A percentile compares a stretch with the other conserved stretches of the same genome.
Evolutionary conservation across 2,113 vertebrate species (phyloP).

Genomic region (Suncus etruscus): DNA sequence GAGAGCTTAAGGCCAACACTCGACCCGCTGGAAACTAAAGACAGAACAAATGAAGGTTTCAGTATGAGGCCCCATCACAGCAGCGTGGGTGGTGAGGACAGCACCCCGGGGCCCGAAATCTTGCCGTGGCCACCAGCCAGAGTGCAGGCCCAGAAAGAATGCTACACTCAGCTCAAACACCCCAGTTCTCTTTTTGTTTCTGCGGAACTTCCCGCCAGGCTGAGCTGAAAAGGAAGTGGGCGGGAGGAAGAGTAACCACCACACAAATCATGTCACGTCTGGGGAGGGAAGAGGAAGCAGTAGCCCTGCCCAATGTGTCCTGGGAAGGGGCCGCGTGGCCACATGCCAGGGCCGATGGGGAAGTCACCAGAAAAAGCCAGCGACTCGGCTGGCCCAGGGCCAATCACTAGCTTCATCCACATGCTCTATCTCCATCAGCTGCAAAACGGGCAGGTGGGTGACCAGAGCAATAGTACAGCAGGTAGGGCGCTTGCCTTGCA

Average conservation of each 20-base stretch:
- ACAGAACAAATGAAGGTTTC: background rate
- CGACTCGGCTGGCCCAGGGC: background rate
- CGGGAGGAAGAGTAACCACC: background rate
- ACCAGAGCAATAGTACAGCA: no score
- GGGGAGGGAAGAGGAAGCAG: slow-evolving; percentile 63
- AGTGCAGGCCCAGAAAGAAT: background rate
- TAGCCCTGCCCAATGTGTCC: background rate
- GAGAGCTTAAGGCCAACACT: background rate
- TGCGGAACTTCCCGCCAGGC: slow-evolving; percentile 37
- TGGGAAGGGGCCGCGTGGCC: background rate
- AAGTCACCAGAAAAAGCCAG: background rate
- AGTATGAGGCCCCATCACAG: background rate
- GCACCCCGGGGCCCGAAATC: background rate
- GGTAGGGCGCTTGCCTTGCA: no score
- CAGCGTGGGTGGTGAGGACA: no score
- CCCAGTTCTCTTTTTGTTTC: slow-evolving; percentile 47
- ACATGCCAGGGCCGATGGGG: fast-evolving
- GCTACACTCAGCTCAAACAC: background rate
- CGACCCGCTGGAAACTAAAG: fast-evolving
- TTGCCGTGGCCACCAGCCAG: background rate
- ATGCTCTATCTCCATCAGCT: background rate
- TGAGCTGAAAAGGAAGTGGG: slow-evolving; percentile 59
- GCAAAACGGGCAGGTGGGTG: background rate
- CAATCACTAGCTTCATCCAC: background rate
- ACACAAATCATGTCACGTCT: background rate